Evolutionary conservation across 1,140 invertebrate genomes (phyloP), one percentile per base, ranked within the genome.

Genomic region (Chelonus insularis): DNA sequence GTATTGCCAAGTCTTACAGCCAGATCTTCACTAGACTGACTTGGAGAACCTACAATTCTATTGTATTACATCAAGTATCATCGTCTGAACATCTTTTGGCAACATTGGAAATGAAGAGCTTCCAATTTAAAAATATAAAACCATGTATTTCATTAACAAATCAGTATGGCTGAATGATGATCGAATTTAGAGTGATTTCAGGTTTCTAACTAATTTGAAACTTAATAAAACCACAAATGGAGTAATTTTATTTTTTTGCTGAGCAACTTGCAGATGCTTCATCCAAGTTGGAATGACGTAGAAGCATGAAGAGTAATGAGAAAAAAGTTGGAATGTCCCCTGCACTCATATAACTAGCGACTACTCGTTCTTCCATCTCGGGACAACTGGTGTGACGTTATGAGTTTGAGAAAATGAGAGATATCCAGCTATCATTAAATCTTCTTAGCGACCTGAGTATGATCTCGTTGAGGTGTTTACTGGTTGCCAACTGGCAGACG

Each of bases 401-500:
- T 25, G 9, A 11, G 20, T 23, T n/a, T 14, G 4, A 25, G 4
- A 51, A 29, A 20, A 7, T 7, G 43, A n/a, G 23, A 36, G 20
- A 56, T 54, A 21, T 60, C 57, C 47, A 41, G 36, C 57, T 32
- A 51, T 41, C 41, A 14, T 50, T 34, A 59, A 32, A 21, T 59
- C 36, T 21, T n/a, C n/a, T 21, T n/a, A 57, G 21, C 7, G 21
- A 59, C 61, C 23, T 41, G 14, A 23, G 12, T 11, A 58, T 45
- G 60, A 62, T 41, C 47, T 50, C 32, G 45, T 48, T 29, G 45
- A 48, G 14, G 57, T 32, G 9, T 36, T 37, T 32, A 59, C 57
- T 29, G 51, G 47, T 43, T 65, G 63, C 60, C 63, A 62, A 56
- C 50, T 65, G 60, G 59, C 59, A 62, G 52, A 51, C 45, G 48